Evolutionary conservation across 2,797 vertebrate species (phyloP).

Genomic region (Enteromius fasciolatus): DNA sequence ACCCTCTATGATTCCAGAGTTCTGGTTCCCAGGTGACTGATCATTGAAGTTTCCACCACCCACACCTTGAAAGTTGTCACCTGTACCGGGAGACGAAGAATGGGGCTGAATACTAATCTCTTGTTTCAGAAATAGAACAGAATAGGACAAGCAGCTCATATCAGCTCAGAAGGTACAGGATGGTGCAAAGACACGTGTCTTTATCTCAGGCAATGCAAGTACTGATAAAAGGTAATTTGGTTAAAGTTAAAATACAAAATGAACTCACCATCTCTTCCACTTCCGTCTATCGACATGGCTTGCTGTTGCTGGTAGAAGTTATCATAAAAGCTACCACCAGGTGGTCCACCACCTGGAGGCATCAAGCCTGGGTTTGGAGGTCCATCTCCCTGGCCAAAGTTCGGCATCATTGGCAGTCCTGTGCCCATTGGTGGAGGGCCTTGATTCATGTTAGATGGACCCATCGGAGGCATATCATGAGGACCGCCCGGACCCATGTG

Average conservation of each 20-base stretch:
- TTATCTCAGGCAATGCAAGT: neutral
- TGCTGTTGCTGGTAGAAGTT: conserved; percentile 89
- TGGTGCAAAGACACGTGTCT: neutral
- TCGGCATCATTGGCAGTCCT: conserved; percentile 84
- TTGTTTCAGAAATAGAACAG: neutral
- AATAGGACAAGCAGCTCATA: neutral
- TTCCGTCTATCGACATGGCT: conserved; percentile 81
- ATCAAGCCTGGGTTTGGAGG: conserved; percentile 80
- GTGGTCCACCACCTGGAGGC: conserved; percentile 77
- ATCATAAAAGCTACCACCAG: conserved; percentile 84
- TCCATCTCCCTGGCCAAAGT: conserved; percentile 79
- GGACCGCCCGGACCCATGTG: conserved; percentile 75
- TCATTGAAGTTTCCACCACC: conserved; percentile 69
- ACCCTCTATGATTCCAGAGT: conserved; percentile 68
- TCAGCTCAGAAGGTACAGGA: neutral
- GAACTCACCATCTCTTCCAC: conserved; percentile 79
- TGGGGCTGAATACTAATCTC: neutral
- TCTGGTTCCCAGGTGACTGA: conserved; percentile 68
- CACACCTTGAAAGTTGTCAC: conserved; percentile 81
- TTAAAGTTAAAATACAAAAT: neutral
- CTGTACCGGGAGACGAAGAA: conserved; percentile 51
- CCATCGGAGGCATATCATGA: conserved; percentile 82
- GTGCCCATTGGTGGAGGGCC: conserved; percentile 80
- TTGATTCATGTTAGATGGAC: conserved; percentile 82
- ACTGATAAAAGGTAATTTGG: neutral